A percentile compares a stretch with the other conserved stretches of the same genome.
Conservation (phyloP, 2,113 vertebrate genomes). For the Caracal caracal region DNA sequence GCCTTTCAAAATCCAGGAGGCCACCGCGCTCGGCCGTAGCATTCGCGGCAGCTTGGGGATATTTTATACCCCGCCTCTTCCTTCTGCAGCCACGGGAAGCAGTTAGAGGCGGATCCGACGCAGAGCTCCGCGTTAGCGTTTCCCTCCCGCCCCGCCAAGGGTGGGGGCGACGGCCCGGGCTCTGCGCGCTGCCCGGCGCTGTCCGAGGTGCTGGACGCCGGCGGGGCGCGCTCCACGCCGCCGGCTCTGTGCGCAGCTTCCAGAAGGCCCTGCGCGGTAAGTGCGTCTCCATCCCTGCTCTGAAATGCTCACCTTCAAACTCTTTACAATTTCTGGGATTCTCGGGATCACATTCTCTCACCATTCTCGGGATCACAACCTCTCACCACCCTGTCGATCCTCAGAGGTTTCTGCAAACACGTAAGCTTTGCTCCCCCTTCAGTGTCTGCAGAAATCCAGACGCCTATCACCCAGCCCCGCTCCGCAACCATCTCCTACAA, state of each 20-base stretch:
- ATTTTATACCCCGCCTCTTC: conserved; percentile 55
- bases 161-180: background rate
- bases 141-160: background rate
- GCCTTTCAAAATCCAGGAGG: background rate
- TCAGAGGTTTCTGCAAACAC: conserved; percentile 3
- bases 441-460: background rate
- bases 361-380: background rate
- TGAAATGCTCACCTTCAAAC: background rate
- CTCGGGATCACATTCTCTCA: background rate
- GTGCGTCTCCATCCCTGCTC: background rate
- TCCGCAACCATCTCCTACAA: background rate
- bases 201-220: conserved; percentile 66
- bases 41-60: background rate
- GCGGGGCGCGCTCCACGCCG: background rate
- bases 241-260: background rate
- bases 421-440: background rate
- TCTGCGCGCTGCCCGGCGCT: background rate
- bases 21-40: background rate
- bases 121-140: background rate
- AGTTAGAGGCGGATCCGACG: background rate
- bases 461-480: background rate
- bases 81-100: conserved; percentile 56
- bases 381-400: background rate
- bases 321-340: background rate
- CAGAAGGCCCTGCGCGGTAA: conserved; percentile 1